phyloP scores from a whole-genome alignment of 1,140 invertebrate genomes.

The Stegodyphus mimosarum region DNA sequence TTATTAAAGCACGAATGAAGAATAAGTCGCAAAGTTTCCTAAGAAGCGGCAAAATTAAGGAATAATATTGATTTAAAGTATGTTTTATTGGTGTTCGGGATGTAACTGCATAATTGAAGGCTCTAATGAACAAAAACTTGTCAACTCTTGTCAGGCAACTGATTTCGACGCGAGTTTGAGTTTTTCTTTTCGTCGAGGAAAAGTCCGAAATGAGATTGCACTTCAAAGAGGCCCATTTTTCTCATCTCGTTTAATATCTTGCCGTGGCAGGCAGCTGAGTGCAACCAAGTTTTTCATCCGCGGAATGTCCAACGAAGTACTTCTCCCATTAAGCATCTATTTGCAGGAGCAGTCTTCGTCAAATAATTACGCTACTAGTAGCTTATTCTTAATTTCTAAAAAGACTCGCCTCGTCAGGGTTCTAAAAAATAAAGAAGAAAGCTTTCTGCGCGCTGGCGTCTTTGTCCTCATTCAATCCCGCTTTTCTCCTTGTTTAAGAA shows the following conservation, averaged over 20 bases:
- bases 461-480: conserved; percentile 50
- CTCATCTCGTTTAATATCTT: conserved; percentile 52
- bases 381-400: conserved; percentile 61
- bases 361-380: conserved; percentile 60
- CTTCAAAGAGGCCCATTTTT: conserved; percentile 56
- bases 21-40: conserved; percentile 23
- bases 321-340: conserved; percentile 45
- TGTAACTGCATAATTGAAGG: conserved; percentile 46
- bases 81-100: conserved; percentile 44
- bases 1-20: conserved; percentile 25
- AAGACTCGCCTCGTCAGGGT: conserved; percentile 50
- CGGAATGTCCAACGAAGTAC: conserved; percentile 39
- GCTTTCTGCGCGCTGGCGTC: conserved; percentile 31
- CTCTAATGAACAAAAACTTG: conserved; percentile 50
- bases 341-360: conserved; percentile 30
- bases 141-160: conserved; percentile 47
- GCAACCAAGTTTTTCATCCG: conserved; percentile 52
- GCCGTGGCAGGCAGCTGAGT: conserved; percentile 15
- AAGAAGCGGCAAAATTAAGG: conserved; percentile 23
- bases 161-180: conserved; percentile 22
- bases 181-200: conserved; percentile 45
- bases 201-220: conserved; percentile 55
- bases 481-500: conserved; percentile 60
- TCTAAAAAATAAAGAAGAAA: conserved; percentile 48
- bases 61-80: conserved; percentile 52